phyloP scores from a whole-genome alignment of 2,797 vertebrate genomes.

The Pteropus rufus region DNA sequence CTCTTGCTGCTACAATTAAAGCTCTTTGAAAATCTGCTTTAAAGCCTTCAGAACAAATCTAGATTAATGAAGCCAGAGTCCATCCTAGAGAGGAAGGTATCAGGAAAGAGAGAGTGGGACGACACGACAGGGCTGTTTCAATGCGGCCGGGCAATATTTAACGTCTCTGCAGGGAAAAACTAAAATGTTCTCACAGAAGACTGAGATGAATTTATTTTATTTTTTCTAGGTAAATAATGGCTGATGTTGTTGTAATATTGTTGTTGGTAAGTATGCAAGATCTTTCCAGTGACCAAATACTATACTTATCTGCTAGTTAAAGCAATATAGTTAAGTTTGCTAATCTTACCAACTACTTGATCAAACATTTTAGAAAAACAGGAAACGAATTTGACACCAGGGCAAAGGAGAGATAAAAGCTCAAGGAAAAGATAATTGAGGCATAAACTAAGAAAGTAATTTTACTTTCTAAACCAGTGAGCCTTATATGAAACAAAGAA shows the following conservation, averaged over 20 bases:
- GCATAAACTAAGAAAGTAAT: not conserved
- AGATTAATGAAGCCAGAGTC: conserved; percentile 43
- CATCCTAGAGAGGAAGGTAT: conserved; percentile 35
- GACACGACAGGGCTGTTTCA: not conserved
- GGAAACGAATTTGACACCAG: not conserved
- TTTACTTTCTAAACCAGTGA: not conserved
- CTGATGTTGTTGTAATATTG: not conserved
- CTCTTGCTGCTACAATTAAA: conserved; percentile 31
- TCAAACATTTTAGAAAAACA: not conserved
- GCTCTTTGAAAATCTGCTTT: conserved; percentile 40
- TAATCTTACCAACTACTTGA: conserved; percentile 4
- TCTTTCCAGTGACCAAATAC: not conserved
- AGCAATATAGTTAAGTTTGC: not conserved
- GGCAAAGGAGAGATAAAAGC: not conserved
- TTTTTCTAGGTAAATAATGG: not conserved
- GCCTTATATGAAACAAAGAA: not conserved
- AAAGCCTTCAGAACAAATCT: conserved; percentile 39
- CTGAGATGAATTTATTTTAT: not conserved
- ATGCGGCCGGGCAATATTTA: not conserved
- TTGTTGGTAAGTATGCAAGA: not conserved
- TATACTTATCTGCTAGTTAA: not conserved
- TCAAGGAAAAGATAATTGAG: not conserved
- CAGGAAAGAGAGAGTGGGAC: not conserved
- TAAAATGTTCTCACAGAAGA: not conserved
- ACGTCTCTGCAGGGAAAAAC: not conserved